Base-by-base conservation (phyloP, 2,113 vertebrate species). In the Anas platyrhynchos region DNA sequence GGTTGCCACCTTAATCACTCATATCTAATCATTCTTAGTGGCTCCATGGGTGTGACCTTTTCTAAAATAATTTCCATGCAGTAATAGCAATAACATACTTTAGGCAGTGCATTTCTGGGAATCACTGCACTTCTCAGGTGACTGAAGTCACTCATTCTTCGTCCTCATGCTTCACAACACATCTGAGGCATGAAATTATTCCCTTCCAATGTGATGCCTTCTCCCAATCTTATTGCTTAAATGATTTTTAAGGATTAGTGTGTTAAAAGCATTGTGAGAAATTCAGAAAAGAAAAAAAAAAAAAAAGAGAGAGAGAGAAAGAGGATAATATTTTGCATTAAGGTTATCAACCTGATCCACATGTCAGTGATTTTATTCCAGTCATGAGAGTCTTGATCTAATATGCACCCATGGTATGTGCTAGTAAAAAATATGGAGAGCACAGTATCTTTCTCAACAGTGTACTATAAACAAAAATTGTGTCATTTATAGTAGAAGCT, bases 141-240 rank as follows among this genome's bases (percentile, higher is more conserved):
- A 59, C 83, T 83, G 80, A 94, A 97, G 93, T 91, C 86, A 73
- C 83, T 93, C 80, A 85, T 85, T 96, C 92, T 92, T 93, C 9
- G 3, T 86, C 69, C 74, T 82, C 71, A 71, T 92, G 93, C 94
- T 94, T 95, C 86, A 79, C 15, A 16, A 96, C 74, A 85, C 66
- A 95, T 87, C 74, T 66, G 80, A 96, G 78, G 77, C 88, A 94
- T 94, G 91, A 97, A 96, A 97, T 94, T 91, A 93, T 89, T 92
- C n/a, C 55, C 86, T 93, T 96, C 41, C 83, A 83, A 9, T 65
- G 65, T 11, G 16, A 81, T 81, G 43, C 48, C 34, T 94, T 93
- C 48, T 90, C 73, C 90, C 79, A n/a, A 20, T 88, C 66, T 83
- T 67, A 62, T 62, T 94, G 62, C 91, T 93, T 89, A 97, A 96